Evolutionary conservation across 2,113 vertebrate genomes (phyloP).

Genomic region (Microcebus jonahi): DNA sequence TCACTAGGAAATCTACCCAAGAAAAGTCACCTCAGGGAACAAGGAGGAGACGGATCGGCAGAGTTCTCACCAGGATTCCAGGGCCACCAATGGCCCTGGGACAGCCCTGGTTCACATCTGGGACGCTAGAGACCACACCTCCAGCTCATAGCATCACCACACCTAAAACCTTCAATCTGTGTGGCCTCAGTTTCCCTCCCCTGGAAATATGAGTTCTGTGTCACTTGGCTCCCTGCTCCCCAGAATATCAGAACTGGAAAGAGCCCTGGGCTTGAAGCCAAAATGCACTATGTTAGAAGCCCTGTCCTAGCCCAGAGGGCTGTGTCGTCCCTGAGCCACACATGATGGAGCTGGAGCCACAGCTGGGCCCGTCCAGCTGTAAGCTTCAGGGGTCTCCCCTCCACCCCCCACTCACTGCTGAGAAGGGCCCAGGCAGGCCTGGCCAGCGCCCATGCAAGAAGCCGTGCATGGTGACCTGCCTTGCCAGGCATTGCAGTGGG

Average conservation of each 20-base stretch:
- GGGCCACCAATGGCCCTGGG: neutral
- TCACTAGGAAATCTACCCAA: too few species aligned
- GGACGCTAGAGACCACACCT: neutral
- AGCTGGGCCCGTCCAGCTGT: neutral
- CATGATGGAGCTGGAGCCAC: neutral
- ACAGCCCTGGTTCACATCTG: neutral
- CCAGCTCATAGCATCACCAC: neutral
- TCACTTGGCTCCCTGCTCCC: neutral
- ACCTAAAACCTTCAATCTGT: neutral
- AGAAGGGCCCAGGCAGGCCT: neutral
- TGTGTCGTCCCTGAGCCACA: neutral
- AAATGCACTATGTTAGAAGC: neutral
- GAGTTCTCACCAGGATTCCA: neutral
- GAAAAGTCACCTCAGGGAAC: too few species aligned
- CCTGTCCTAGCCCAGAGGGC: neutral
- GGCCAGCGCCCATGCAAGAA: neutral
- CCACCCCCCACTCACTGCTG: neutral
- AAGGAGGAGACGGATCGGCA: too few species aligned
- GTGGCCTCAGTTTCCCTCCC: neutral
- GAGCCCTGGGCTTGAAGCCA: neutral
- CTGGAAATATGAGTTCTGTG: neutral
- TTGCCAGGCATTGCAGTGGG: neutral
- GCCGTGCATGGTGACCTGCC: neutral
- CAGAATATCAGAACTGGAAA: neutral
- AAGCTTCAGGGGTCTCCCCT: neutral